Percentiles rank a stretch among this genome's conserved stretches.
These are phyloP conservation scores for Sesia apiformis DNA, from an alignment of 2,888 invertebrate genomes.

Conservation along the genomic window DNA sequence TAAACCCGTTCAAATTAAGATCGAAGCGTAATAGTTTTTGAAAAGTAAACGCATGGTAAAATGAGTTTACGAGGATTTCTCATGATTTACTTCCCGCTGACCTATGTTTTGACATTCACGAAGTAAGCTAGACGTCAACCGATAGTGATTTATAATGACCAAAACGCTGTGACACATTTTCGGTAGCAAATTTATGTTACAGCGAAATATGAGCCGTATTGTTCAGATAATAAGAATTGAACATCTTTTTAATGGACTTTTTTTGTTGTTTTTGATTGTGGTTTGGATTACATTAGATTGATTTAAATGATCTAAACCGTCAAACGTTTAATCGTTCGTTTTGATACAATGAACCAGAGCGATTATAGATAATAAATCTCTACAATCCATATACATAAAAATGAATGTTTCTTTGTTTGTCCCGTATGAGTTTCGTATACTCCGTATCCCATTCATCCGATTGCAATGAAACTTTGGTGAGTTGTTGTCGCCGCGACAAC, in stretches of 20 bases:
- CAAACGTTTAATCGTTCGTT: no score
- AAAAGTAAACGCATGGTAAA: no score
- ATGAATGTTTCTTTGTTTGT: no score
- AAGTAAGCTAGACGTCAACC: slow-evolving; percentile 20
- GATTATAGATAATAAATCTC: no score
- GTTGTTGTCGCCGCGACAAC: no score
- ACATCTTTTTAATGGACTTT: not conserved
- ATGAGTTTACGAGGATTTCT: not conserved
- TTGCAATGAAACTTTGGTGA: no score
- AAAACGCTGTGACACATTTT: not conserved
- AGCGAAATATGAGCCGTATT: not conserved
- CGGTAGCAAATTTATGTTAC: not conserved
- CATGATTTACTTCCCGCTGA: slow-evolving; percentile 26
- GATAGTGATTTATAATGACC: slow-evolving; percentile 20
- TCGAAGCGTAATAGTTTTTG: no score
- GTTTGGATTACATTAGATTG: not conserved
- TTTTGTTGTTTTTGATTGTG: not conserved
- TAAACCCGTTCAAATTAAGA: no score
- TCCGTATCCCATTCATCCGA: no score
- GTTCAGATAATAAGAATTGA: not conserved
- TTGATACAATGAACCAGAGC: no score
- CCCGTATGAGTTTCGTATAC: no score
- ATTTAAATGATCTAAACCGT: not conserved
- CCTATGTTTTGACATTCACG: slow-evolving; percentile 31
- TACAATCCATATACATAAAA: no score